Conservation (phyloP, 2,888 invertebrate genomes). For the Scaptomyza parva region DNA sequence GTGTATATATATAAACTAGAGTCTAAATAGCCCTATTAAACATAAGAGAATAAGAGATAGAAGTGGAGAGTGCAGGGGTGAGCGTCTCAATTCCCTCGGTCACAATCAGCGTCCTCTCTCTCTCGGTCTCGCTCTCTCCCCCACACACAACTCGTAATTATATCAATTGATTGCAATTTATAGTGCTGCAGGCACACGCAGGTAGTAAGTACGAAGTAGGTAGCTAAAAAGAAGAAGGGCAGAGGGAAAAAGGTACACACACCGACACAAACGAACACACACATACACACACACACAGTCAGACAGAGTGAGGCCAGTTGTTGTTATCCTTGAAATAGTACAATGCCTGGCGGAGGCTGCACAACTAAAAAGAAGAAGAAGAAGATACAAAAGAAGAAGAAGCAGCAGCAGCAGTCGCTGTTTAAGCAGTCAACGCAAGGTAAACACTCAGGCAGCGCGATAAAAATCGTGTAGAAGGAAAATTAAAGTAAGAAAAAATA, state of each 20-base stretch:
- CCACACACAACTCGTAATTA: slow-evolving; percentile 57
- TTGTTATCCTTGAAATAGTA: slow-evolving; percentile 82
- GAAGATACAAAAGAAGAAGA: slow-evolving; percentile 19
- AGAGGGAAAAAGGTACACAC: slow-evolving; percentile 13
- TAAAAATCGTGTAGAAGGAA: slow-evolving; percentile 60
- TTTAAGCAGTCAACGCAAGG: slow-evolving; percentile 41
- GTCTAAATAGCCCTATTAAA: slow-evolving; percentile 61
- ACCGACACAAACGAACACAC: too few relatives aligned
- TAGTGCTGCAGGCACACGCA: slow-evolving; percentile 52
- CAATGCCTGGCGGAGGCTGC: slow-evolving; percentile 79
- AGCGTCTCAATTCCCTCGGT: slow-evolving; percentile 46
- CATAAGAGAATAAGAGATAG: slow-evolving; percentile 7
- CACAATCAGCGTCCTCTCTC: slow-evolving; percentile 39
- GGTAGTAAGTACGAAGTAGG: slow-evolving; percentile 2
- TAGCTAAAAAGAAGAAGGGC: slow-evolving; percentile 2
- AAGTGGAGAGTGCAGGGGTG: background rate
- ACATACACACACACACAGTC: background rate
- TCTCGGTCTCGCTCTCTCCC: background rate
- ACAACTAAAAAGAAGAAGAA: slow-evolving; percentile 50
- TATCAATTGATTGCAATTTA: slow-evolving; percentile 79
- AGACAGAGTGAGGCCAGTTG: slow-evolving; percentile 27
- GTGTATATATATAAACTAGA: background rate
- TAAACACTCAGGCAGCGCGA: slow-evolving; percentile 63
- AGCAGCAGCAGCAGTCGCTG: slow-evolving; percentile 23
- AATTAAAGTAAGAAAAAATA: slow-evolving; percentile 33